Evolutionary conservation across 1,140 invertebrate species (phyloP).

Genomic region (Reticulitermes speratus): DNA sequence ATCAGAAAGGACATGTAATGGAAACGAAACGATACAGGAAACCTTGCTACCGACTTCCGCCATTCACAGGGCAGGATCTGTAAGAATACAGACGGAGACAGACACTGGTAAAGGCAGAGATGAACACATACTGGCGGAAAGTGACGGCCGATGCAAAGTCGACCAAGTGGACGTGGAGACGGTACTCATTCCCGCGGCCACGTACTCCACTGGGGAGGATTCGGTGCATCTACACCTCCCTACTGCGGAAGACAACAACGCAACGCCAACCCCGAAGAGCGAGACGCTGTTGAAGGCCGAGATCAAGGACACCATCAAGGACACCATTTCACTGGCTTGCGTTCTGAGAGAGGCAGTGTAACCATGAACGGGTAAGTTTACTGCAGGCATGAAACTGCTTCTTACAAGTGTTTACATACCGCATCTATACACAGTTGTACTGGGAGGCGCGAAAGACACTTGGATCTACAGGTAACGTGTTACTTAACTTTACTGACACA

Average conservation of each 20-base stretch:
- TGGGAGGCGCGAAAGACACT: no score
- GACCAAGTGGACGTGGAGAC: slow-evolving; percentile 29
- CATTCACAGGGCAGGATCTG: slow-evolving; percentile 22
- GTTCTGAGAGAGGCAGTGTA: not conserved
- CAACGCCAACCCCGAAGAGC: no score
- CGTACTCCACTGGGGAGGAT: slow-evolving; percentile 30
- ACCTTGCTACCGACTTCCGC: slow-evolving; percentile 56
- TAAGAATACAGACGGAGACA: not conserved
- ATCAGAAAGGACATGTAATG: slow-evolving; percentile 71
- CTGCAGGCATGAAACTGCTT: no score
- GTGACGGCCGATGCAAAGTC: not conserved
- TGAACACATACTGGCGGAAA: not conserved
- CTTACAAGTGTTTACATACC: no score
- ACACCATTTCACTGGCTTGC: not conserved
- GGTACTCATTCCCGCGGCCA: slow-evolving; percentile 24
- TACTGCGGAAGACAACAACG: not conserved
- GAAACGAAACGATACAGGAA: slow-evolving; percentile 71
- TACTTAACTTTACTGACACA: no score
- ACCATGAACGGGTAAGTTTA: not conserved
- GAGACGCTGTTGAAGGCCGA: no score
- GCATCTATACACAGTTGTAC: no score
- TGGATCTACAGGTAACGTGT: no score
- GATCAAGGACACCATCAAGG: not conserved
- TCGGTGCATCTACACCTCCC: slow-evolving; percentile 34
- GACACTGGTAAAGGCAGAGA: not conserved